Conservation (phyloP, 2,797 vertebrate genomes). For the Sebastes alutus region DNA sequence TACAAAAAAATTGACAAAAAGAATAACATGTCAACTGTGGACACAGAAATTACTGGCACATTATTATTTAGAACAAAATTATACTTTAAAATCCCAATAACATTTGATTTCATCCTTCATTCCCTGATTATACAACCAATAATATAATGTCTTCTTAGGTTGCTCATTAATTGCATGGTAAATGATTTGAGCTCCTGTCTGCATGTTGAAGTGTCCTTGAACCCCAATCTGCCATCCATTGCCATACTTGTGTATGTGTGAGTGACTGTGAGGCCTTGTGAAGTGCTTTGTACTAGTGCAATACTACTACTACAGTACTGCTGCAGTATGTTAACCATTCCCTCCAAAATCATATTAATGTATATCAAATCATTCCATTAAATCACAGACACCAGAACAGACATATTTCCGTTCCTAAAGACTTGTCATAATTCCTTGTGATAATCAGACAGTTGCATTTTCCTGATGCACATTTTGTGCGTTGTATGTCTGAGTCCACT, state of each 20-base stretch:
- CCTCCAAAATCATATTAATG: background rate
- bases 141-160: background rate
- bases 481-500: background rate
- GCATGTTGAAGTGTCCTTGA: background rate
- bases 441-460: constrained; percentile 42
- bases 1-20: background rate
- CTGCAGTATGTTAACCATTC: background rate
- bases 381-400: background rate
- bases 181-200: background rate
- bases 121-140: background rate
- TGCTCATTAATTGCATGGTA: background rate
- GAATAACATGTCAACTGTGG: background rate
- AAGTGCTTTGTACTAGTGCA: background rate
- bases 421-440: background rate
- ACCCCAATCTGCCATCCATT: background rate
- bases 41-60: background rate
- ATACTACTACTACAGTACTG: too few species aligned
- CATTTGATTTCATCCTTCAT: background rate
- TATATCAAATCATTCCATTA: too few species aligned
- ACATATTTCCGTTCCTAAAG: background rate
- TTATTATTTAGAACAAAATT: background rate
- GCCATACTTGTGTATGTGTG: background rate
- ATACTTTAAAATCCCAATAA: background rate
- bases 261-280: background rate
- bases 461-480: accelerated